Evolutionary conservation across 2,888 invertebrate genomes (phyloP), one percentile per base, ranked within the genome.

Genomic region (Phytoseiulus persimilis): DNA sequence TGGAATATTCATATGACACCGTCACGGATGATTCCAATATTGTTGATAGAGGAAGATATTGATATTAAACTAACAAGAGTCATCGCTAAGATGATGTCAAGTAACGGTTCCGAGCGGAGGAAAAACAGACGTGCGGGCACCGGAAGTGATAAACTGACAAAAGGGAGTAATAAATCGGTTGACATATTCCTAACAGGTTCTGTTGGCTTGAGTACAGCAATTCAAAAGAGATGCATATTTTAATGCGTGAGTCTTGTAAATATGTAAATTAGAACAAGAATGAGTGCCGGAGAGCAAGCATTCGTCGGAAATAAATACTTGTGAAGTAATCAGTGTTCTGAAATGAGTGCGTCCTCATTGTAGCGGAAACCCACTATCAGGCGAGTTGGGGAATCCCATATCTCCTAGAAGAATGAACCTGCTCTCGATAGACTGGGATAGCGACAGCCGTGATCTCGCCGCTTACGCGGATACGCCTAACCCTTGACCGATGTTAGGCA

Each of bases 221-320:
- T 65, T 23, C 14, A 65, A 1, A 18, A 28, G 18, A 65, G 65
- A 28, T 14, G 18, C 11, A 65, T 87, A 87, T 87, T 87, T 87
- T 87, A 87, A 33, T 87, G 87, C 14, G 87, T 31, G 87, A 87
- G 45, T 33, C 11, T 45, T 87, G 87, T 87, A 87, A 1, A 87
- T 87, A 33, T 87, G 87, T 87, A 87, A 33, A 87, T 87, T 87
- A 87, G 32, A 65, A 65, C 1, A 23, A 65, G 14, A 65, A 14
- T 28, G 18, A 65, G 18, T 65, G 18, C 28, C 5, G 65, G 28
- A 65, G 2, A 28, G 65, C 65, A 28, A 65, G 18, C 9, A 65
- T 18, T 23, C 65, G 65, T 65, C 28, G 5, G 65, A 28, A 65
- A 65, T 65, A 65, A 65, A 65, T 65, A 65, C 28, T 65, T 2